phyloP scores from a whole-genome alignment of 2,797 vertebrate species.

The Euphonia xanthogaster region DNA sequence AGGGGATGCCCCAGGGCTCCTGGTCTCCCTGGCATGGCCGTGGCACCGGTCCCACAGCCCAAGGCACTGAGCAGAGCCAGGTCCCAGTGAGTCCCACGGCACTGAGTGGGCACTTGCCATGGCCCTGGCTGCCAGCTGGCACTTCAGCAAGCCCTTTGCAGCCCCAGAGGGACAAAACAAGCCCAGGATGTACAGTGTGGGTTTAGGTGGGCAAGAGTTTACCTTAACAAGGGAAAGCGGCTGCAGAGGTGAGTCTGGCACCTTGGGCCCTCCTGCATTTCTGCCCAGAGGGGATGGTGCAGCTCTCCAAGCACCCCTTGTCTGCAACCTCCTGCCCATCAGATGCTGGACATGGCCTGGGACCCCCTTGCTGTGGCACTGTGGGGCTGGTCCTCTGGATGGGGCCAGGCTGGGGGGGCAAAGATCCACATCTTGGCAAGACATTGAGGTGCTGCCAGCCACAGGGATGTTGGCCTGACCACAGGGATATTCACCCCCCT shows the following conservation, averaged over 20 bases:
- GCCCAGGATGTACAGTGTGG: not conserved
- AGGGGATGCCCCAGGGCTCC: not conserved
- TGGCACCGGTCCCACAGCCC: not conserved
- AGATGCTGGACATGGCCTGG: not conserved
- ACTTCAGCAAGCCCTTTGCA: not conserved
- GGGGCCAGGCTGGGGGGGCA: not conserved
- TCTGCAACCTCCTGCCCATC: not conserved
- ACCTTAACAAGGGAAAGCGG: not conserved
- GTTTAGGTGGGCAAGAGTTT: not conserved
- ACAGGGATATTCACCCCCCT: not conserved
- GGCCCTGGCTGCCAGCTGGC: not conserved
- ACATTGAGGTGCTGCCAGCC: accelerated
- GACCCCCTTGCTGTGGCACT: not conserved
- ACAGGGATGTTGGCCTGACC: not conserved
- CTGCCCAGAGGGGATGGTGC: not conserved
- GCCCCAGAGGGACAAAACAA: not conserved
- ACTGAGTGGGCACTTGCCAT: not conserved
- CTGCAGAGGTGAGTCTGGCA: not conserved
- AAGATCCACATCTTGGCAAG: accelerated
- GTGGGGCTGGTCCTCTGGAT: not conserved
- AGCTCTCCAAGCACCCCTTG: not conserved
- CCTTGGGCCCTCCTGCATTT: not conserved
- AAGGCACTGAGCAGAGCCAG: not conserved
- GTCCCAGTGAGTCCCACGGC: accelerated
- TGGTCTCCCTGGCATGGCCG: not conserved